Evolutionary conservation across 2,797 vertebrate species (phyloP).

Genomic region (Dicrostonyx torquatus): DNA sequence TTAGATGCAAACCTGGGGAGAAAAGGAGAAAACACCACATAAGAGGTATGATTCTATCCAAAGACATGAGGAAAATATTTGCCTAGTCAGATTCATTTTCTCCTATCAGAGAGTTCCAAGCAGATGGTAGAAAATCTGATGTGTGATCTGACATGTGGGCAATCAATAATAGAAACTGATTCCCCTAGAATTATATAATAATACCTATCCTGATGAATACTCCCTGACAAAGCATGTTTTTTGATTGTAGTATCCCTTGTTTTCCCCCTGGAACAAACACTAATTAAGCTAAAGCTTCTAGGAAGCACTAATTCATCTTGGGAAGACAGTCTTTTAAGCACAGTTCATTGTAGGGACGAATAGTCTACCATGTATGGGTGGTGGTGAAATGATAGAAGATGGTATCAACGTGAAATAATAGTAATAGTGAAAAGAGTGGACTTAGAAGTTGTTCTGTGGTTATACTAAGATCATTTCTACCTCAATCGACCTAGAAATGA

Average conservation of each 20-base stretch:
- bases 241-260: background rate
- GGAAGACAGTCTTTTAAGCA: slow-evolving; percentile 51
- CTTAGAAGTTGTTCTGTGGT: slow-evolving; percentile 16
- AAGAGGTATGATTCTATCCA: background rate
- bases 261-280: background rate
- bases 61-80: background rate
- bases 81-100: background rate
- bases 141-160: slow-evolving; percentile 64
- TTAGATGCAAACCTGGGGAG: background rate
- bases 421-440: background rate
- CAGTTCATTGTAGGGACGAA: background rate
- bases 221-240: background rate
- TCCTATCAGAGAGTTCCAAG: slow-evolving; percentile 47
- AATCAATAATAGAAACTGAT: slow-evolving; percentile 59
- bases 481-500: background rate
- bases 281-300: slow-evolving; percentile 35
- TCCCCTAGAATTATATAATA: slow-evolving; percentile 35
- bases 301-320: slow-evolving; percentile 42
- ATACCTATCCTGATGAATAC: slow-evolving; percentile 39
- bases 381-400: background rate
- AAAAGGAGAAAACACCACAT: background rate
- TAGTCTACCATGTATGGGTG: background rate
- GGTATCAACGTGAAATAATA: background rate
- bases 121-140: slow-evolving; percentile 44
- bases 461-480: slow-evolving; percentile 14